Evolutionary conservation across 2,888 invertebrate genomes (phyloP), one percentile per base, ranked within the genome.

Genomic region (Trachelus iudaicus): DNA sequence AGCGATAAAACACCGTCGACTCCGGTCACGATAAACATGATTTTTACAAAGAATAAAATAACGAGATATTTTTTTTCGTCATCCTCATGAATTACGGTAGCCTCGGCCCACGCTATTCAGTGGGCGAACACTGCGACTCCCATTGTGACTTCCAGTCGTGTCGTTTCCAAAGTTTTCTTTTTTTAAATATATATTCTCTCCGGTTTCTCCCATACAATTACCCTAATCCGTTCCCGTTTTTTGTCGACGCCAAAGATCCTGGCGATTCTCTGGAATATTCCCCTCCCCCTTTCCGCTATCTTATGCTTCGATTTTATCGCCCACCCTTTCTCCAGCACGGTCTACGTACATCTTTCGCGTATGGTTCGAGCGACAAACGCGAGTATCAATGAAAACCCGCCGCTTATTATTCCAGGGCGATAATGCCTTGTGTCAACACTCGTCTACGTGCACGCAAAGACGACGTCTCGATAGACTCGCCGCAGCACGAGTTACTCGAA

Each of bases 391-490:
- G 56, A 56, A 56, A 56, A 56, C 56, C 56, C 56, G 71, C 71
- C 30, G 71, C 30, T 71, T 71, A 35, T 74, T 74, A 78, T 78
- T 79, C 80, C 81, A 69, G 73, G 75, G 75, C 83, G 89, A 89
- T 89, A 89, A 89, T 88, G 85, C 80, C 85, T 87, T 89, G 76
- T 83, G 88, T 88, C 89, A 89, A 89, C 84, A 89, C 83, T 85
- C 85, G 84, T 82, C 79, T 80, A 77, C 81, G 79, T 77, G 77
- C 75, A 76, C 76, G 71, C 9, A 23, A 15, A 34, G 71, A 34
- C 71, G 31, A 71, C 71, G 31, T 30, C 31, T 71, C 71, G 9
- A 71, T 71, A 34, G 31, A 34, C 33, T 13, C 71, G 33, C 33
- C 15, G 3, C 11, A 13, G 71, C 71, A 33, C 71, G 71, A 34